Base-by-base conservation (phyloP, 2,797 vertebrate species). In the Chromobotia macracanthus region DNA sequence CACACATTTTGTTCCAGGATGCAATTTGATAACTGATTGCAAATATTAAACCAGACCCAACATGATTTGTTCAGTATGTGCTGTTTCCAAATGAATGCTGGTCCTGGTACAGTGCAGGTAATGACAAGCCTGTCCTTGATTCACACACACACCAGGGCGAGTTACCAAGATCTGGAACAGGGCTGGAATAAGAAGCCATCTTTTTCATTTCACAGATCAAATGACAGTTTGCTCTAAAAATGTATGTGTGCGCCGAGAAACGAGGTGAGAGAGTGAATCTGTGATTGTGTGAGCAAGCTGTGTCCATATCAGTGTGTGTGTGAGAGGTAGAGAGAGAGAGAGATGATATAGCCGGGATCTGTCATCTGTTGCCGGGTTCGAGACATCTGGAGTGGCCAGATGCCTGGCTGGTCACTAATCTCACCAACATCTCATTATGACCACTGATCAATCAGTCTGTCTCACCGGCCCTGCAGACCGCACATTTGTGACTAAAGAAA, bases 361-460 rank as follows among this genome's bases (percentile, higher is more conserved):
- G 73, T 77, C 77, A 77, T 74, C 67, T 67, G 72, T 25, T 58
- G 51, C 35, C n/a, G 69, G 68, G 61, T 75, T 41, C 16, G 31
- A 75, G 82, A 80, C 84, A 85, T 80, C 84, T 82, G 79, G 76
- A 75, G 72, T 5, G 13, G 23, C 84, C 84, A 81, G 84, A 83
- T 81, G 84, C 69, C 72, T 25, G 56, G 58, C 35, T 53, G n/a
- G 68, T 48, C 41, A 44, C 72, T 79, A 81, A 83, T 85, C 76
- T 69, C 82, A 65, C 53, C 73, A 83, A 80, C 74, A 79, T 80
- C 82, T 80, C 72, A 76, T 83, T 72, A 79, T 71, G 75, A 79
- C 61, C 75, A 71, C 64, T 77, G 60, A 80, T 78, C 81, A 72
- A 67, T 80, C 84, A 79, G 68, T 71, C 69, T 67, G 68, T 77